Percentiles rank a stretch among this genome's conserved stretches.
These are phyloP conservation scores for Xanthorhoe designata DNA, from an alignment of 2,888 invertebrate genomes.

Conservation along the genomic window DNA sequence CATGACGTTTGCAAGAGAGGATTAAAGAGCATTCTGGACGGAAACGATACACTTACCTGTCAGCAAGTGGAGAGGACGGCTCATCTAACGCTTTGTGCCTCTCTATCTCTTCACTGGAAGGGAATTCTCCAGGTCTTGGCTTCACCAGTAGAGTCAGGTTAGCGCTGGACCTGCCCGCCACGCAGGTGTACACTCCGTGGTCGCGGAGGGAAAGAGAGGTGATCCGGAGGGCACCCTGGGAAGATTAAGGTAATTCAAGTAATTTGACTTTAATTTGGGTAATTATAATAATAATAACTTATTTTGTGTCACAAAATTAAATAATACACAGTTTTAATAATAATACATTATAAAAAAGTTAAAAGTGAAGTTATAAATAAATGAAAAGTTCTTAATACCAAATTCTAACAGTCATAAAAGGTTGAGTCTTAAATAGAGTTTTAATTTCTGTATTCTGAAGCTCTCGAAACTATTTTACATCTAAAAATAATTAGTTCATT, in stretches of 20 bases:
- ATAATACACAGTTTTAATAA: no score
- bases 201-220: conserved; percentile 92
- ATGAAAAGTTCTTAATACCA: no score
- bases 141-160: conserved; percentile 93
- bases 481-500: background rate
- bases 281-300: no score
- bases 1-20: background rate
- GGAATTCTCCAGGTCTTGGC: conserved; percentile 91
- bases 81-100: conserved; percentile 80
- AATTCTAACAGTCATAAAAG: no score
- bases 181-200: conserved; percentile 94
- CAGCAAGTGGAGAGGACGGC: conserved; percentile 76
- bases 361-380: no score
- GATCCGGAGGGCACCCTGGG: conserved; percentile 92
- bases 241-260: no score
- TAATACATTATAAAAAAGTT: no score
- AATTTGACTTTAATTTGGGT: no score
- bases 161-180: conserved; percentile 92
- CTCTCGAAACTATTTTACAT: background rate
- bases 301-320: no score
- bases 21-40: no score
- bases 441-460: no score
- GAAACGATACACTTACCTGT: conserved; percentile 60
- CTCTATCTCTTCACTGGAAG: conserved; percentile 92
- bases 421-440: no score